Evolutionary conservation across 2,113 vertebrate genomes (phyloP).

Genomic region (Acanthochromis polyacanthus): DNA sequence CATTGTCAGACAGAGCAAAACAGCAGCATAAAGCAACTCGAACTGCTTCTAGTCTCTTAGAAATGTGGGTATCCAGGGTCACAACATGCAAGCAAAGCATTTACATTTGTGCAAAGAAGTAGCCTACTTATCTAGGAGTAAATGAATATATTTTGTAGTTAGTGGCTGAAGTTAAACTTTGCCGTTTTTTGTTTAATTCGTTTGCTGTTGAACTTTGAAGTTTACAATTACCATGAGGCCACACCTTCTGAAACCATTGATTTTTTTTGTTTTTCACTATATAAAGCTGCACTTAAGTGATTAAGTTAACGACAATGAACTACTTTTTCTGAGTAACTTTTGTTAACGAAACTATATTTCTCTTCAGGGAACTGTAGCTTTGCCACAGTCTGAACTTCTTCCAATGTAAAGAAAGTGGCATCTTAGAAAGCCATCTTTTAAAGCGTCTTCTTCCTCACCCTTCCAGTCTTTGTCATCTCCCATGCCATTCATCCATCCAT

Average conservation of each 20-base stretch:
- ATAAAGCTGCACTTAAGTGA: not conserved
- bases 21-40: not conserved
- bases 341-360: conserved; percentile 16
- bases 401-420: not conserved
- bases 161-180: no score
- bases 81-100: not conserved
- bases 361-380: conserved; percentile 12
- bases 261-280: not conserved
- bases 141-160: no score
- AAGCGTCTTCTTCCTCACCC: not conserved
- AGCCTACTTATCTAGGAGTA: no score
- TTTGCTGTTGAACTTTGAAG: not conserved
- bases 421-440: conserved; percentile 2
- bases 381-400: conserved; percentile 23
- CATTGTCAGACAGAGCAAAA: not conserved
- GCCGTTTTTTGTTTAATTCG: not conserved
- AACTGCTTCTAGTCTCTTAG: not conserved
- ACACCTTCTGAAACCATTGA: not conserved
- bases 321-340: conserved; percentile 34
- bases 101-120: no score
- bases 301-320: not conserved
- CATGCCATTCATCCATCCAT: conserved; percentile 35
- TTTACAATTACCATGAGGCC: no score
- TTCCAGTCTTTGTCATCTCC: not conserved
- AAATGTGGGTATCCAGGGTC: not conserved